A percentile compares a stretch with the other conserved stretches of the same genome.
Evolutionary conservation across 2,888 invertebrate species (phyloP).

Genomic region (Drosophila paramelanica): DNA sequence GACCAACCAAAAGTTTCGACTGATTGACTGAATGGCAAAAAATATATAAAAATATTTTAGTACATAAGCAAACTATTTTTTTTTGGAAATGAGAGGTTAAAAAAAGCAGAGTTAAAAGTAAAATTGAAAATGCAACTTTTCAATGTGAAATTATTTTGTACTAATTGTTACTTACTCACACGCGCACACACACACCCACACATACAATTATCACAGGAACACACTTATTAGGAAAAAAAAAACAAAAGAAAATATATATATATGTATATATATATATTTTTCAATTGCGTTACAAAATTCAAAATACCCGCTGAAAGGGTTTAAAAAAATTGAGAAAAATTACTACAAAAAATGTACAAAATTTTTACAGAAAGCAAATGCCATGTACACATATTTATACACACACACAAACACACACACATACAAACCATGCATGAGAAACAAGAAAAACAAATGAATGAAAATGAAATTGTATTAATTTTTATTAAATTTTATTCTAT

Average conservation of each 20-base stretch:
- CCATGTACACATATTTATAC: conserved; percentile 70
- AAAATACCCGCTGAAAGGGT: conserved; percentile 4
- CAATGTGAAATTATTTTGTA: conserved; percentile 75
- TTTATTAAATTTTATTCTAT: conserved; percentile 73
- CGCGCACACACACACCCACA: conserved; percentile 38
- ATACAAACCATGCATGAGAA: conserved; percentile 39
- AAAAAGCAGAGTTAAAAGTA: conserved; percentile 25
- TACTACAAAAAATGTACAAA: conserved; percentile 61
- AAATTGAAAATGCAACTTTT: conserved; percentile 56
- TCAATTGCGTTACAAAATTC: not conserved
- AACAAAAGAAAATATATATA: conserved; percentile 19
- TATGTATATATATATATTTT: conserved; percentile 14
- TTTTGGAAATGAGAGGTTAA: conserved; percentile 26
- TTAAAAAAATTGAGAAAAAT: conserved; percentile 23
- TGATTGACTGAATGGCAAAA: conserved; percentile 84
- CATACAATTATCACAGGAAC: conserved; percentile 37
- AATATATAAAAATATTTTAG: conserved; percentile 48
- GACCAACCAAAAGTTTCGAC: conserved; percentile 83
- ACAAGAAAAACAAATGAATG: conserved; percentile 29
- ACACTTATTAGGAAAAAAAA: conserved; percentile 28
- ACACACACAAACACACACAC: conserved; percentile 36
- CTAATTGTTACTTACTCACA: conserved; percentile 76
- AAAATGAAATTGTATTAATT: conserved; percentile 78
- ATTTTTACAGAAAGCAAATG: conserved; percentile 56
- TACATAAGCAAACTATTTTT: conserved; percentile 34